These are phyloP conservation scores for Cryptosula pallasiana DNA, from an alignment of 2,888 invertebrate species.

Conservation along the genomic window DNA sequence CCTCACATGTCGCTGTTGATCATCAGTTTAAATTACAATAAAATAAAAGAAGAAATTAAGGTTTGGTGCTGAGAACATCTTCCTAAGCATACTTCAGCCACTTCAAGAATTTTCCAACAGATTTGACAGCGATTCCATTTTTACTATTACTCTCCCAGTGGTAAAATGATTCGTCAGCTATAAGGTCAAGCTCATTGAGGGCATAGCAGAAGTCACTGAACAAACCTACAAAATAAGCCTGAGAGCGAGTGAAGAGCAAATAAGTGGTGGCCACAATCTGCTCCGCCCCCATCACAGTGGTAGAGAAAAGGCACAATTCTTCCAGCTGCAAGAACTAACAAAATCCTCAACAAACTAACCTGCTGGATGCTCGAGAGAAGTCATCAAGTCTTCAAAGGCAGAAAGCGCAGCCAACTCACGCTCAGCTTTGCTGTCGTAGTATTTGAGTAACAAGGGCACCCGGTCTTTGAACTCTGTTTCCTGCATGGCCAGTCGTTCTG, in stretches of 20 bases:
- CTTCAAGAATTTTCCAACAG: constrained; percentile 61
- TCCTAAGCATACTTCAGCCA: too few species aligned
- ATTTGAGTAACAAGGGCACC: background rate
- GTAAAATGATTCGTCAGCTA: constrained; percentile 74
- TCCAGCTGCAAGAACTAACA: too few species aligned
- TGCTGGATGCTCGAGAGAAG: constrained; percentile 73
- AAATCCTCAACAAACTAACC: constrained; percentile 41
- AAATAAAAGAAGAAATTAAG: too few species aligned
- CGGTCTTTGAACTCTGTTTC: background rate
- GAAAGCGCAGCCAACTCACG: constrained; percentile 77
- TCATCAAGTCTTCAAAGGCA: constrained; percentile 74
- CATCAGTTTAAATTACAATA: too few species aligned
- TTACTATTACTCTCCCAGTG: constrained; percentile 71
- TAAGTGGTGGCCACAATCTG: too few species aligned
- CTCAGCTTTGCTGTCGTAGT: constrained; percentile 53
- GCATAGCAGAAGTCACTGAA: constrained; percentile 70
- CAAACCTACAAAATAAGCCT: constrained; percentile 65
- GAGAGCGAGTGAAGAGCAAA: too few species aligned
- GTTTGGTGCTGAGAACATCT: too few species aligned
- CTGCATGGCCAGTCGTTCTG: background rate
- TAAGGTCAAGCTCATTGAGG: constrained; percentile 72
- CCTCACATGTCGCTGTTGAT: too few species aligned
- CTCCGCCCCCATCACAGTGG: too few species aligned
- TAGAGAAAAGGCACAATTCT: too few species aligned
- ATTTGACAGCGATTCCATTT: constrained; percentile 71